Evolutionary conservation across 2,797 vertebrate genomes (phyloP).

Genomic region (Crocodylus rhombifer): DNA sequence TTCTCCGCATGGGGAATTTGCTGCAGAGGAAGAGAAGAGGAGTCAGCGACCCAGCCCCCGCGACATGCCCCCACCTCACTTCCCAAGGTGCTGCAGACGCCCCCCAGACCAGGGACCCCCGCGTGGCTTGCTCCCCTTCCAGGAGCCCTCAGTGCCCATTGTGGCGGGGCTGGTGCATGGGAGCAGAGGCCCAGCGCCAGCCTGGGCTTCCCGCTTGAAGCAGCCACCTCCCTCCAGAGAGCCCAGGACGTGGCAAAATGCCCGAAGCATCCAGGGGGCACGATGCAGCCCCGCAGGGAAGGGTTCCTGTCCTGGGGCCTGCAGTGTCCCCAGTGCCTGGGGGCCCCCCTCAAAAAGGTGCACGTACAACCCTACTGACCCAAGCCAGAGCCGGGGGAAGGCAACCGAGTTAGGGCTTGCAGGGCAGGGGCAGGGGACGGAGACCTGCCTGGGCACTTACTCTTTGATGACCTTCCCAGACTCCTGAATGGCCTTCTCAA

Average conservation of each 20-base stretch:
- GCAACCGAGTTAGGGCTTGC: too few relatives aligned
- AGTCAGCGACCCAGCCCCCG: neutral
- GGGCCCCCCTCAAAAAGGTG: neutral
- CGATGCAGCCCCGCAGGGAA: neutral
- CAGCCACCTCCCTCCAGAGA: rapidly evolving
- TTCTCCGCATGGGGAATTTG: slow-evolving; percentile 84
- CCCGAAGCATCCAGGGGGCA: neutral
- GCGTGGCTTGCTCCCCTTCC: neutral
- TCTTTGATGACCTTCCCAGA: slow-evolving; percentile 74
- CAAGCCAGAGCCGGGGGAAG: neutral
- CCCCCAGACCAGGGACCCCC: rapidly evolving
- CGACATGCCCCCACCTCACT: too few relatives aligned
- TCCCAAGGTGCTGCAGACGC: rapidly evolving
- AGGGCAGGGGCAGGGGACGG: neutral
- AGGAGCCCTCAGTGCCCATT: neutral
- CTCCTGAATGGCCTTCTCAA: slow-evolving; percentile 83
- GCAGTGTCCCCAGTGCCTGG: rapidly evolving
- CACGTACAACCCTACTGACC: neutral
- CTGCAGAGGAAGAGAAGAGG: slow-evolving; percentile 27
- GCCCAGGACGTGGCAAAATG: neutral
- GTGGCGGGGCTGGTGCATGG: too few relatives aligned
- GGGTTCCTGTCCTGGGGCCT: neutral
- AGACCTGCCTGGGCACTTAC: slow-evolving; percentile 76
- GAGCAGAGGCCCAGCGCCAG: too few relatives aligned
- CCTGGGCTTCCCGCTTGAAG: neutral